A percentile compares a stretch with the other conserved stretches of the same genome.
Evolutionary conservation across 2,797 vertebrate genomes (phyloP).

Genomic region (Cyclopterus lumpus): DNA sequence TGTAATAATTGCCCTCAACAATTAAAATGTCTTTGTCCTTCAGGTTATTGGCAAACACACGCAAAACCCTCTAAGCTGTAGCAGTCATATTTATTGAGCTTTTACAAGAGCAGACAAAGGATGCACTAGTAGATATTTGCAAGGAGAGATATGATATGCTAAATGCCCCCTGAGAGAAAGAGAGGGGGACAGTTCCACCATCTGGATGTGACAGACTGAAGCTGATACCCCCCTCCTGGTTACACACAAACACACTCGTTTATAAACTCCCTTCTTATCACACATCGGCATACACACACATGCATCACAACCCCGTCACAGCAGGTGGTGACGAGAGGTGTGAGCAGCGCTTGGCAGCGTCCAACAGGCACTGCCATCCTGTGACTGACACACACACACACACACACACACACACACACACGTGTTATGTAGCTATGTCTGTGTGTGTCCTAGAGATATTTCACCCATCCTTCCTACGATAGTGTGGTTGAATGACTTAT

Average conservation of each 20-base stretch:
- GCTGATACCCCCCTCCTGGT: constrained; percentile 66
- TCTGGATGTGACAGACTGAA: constrained; percentile 82
- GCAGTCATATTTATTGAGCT: background rate
- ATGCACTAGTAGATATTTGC: constrained; percentile 25
- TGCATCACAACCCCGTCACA: constrained; percentile 43
- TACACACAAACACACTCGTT: constrained; percentile 44
- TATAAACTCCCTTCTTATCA: constrained; percentile 30
- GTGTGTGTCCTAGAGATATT: constrained; percentile 18
- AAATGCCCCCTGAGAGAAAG: constrained; percentile 27
- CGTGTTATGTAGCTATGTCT: constrained; percentile 1
- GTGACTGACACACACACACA: constrained; percentile 15
- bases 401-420: constrained; percentile 7
- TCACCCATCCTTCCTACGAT: constrained; percentile 15
- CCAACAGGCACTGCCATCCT: constrained; percentile 6
- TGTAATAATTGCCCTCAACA: background rate
- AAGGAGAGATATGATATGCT: constrained; percentile 47
- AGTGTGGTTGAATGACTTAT: constrained; percentile 1
- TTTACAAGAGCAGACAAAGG: constrained; percentile 32
- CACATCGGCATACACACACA: constrained; percentile 19
- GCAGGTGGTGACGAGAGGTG: constrained; percentile 66
- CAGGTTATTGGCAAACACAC: background rate
- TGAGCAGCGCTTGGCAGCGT: constrained; percentile 58
- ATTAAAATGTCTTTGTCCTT: background rate
- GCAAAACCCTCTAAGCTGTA: background rate
- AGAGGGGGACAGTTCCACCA: constrained; percentile 62